Evolutionary conservation across 1,140 invertebrate species (phyloP), one percentile per base, ranked within the genome.

Genomic region (Mizuhopecten yessoensis): DNA sequence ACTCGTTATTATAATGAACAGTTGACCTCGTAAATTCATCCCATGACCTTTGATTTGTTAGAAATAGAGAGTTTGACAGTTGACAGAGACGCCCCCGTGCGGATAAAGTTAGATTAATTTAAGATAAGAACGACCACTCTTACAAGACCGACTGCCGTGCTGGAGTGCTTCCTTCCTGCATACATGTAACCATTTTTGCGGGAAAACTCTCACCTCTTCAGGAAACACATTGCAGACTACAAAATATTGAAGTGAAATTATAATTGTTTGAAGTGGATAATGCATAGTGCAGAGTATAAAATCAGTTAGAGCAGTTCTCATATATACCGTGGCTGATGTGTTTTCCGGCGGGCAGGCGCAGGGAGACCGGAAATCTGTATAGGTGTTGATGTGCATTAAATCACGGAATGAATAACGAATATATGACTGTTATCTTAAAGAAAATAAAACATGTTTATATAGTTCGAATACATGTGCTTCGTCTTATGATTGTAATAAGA

Each of bases 21-120:
- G 57, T 75, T 75, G 57, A 75, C 57, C 57, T 75, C 57, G 57
- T 75, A n/a, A 75, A 75, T 75, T 75, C 57, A 75, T 75, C 57
- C 5, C n/a, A 29, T 75, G 57, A 75, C n/a, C 57, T 75, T 75
- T 75, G 57, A 75, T 75, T 75, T 75, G 57, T 75, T 45, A 45
- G 42, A 45, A 45, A 45, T 45, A 45, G 57, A 75, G 57, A 75
- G 57, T 75, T 75, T 75, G 57, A 75, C 57, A 75, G 57, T 29
- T n/a, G 57, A 75, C 57, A 75, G 57, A 75, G 57, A n/a, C 57
- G 57, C 57, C n/a, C 57, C 57, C n/a, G 57, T 75, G 57, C 57
- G 57, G 57, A 75, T 75, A 75, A n/a, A 75, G 57, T 75, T 75
- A 75, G 57, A 75, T 75, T 75, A 75, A 75, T 75, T n/a, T 29